Base-by-base conservation (phyloP, 1,140 invertebrate species). In the Drosophila repleta region DNA sequence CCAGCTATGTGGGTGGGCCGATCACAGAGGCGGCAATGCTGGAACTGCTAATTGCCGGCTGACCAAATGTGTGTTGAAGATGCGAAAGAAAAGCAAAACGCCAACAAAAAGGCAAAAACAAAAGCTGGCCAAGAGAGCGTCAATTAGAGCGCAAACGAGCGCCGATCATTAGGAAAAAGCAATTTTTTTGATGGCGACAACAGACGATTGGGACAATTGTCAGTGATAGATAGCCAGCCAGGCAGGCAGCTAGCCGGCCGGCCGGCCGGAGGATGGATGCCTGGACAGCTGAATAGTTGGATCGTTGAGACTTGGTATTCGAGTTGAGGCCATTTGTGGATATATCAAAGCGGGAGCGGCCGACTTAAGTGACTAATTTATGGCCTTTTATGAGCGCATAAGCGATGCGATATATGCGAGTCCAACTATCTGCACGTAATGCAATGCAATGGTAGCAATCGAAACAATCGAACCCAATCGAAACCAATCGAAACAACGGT, bases 341-440 rank as follows among this genome's bases (percentile, higher is more conserved):
- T 70, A 83, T 84, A 84, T 68, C 80, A 79, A 83, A 66, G 67
- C 76, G 66, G 71, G 74, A 74, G 73, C 74, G 75, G 79, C 64
- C 82, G 68, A 51, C 75, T 88, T 88, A 82, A 87, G 78, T 87
- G 82, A 88, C 83, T 88, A 87, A 87, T 87, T 87, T 87, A 87
- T 87, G 83, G 83, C 82, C 82, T 88, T 87, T 87, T 87, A 88
- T 87, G 82, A 68, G 69, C 55, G n/a, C 32, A 41, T 75, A 65
- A 63, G 78, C 78, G 13, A 55, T 53, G 64, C 70, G 64, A 72
- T 72, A 72, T 72, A 72, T 67, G 69, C 57, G 43, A 55, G 18
- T 13, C 35, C 17, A 37, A 45, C 45, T 77, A 35, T 61, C 61
- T 65, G 79, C 80, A 63, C 64, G 69, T 67, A 60, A 83, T 79